Base-by-base conservation (phyloP, 2,888 invertebrate genomes). In the Lepidonotus clava region DNA sequence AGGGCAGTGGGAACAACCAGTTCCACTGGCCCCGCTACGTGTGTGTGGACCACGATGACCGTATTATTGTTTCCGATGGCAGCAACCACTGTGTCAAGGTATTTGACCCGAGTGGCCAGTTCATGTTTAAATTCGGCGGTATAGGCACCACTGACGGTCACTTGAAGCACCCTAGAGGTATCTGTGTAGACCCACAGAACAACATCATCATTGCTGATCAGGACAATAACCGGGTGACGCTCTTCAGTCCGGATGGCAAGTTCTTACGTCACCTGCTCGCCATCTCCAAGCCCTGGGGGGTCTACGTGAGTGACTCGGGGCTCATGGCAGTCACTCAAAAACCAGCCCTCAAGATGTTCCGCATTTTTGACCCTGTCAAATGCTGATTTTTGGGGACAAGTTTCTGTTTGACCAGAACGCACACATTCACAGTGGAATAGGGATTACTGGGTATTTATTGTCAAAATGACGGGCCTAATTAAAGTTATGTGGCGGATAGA, bases 171-270 rank as follows among this genome's bases (percentile, higher is more conserved):
- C 95, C 95, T 0, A 94, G 95, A 46, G 95, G 95, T 5, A 91
- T 95, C 11, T 94, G 94, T 38, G 93, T 95, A 2, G 95, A 95
- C 89, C 90, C 90, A 11, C 92, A 93, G 61, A 94, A 95, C 86
- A 94, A 95, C 87, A 94, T 95, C 86, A 90, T 95, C 11, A 95
- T 95, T 2, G 95, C 95, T 2, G 95, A 95, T 87, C 95, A 95
- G 94, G 95, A 95, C 88, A 95, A 95, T 90, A 91, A 91, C 83
- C 88, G 92, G 0, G 87, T 92, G 8, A 90, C 91, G 0, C 86
- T 92, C 40, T 92, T 90, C 86, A 89, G 89, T 36, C 88, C 87
- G 28, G 89, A 89, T 8, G 92, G 92, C 18, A 89, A 88, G 38
- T 92, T 92, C 85, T 80, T 91, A n/a, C 86, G 91, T 18, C 91